Evolutionary conservation across 2,113 vertebrate species (phyloP).

Genomic region (Gallinago media): DNA sequence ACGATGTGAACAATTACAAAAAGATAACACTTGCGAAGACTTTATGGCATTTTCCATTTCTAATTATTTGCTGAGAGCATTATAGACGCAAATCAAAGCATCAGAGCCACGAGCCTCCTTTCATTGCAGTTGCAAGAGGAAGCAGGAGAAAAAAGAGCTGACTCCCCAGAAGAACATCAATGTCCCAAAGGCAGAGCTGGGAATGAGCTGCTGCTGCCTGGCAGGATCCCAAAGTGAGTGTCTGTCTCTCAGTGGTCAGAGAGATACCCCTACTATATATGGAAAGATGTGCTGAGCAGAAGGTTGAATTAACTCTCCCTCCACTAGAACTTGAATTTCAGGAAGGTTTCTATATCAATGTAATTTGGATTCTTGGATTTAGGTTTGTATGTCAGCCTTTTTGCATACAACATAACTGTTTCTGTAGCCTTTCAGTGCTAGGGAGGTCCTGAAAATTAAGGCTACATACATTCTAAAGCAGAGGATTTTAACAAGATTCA

Average conservation of each 20-base stretch:
- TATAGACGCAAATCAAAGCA: not conserved
- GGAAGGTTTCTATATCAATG: not conserved
- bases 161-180: not conserved
- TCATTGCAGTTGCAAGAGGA: not conserved
- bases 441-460: not conserved
- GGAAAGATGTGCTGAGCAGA: not conserved
- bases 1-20: rapidly evolving
- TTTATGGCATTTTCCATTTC: not conserved
- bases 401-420: not conserved
- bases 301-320: not conserved
- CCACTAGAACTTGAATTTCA: not conserved
- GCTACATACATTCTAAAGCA: not conserved
- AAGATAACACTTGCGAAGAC: not conserved
- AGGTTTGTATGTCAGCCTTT: not conserved
- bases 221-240: not conserved
- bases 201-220: not conserved
- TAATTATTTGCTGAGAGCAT: not conserved
- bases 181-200: not conserved
- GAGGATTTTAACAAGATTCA: not conserved
- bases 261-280: not conserved
- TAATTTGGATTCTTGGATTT: not conserved
- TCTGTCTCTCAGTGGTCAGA: not conserved
- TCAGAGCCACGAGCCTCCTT: not conserved
- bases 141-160: not conserved
- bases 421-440: not conserved